phyloP scores from a whole-genome alignment of 2,888 invertebrate genomes.

The Agapostemon virescens region DNA sequence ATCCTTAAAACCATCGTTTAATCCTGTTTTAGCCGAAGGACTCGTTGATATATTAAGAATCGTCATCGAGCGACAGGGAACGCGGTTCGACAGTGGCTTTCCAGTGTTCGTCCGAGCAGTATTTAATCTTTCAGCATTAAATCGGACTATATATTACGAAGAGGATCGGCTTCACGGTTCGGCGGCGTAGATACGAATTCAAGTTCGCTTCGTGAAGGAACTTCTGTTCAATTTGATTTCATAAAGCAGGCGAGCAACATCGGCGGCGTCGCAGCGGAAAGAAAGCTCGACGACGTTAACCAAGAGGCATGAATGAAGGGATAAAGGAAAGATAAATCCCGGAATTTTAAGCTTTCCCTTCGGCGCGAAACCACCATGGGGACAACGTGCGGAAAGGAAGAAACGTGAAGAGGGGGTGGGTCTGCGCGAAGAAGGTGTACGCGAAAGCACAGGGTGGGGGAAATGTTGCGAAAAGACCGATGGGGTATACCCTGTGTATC shows the following conservation, averaged over 20 bases:
- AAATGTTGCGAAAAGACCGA: slow-evolving; percentile 29
- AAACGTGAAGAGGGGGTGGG: slow-evolving; percentile 4
- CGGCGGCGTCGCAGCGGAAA: background rate
- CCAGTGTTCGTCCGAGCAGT: background rate
- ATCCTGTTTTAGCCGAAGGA: background rate
- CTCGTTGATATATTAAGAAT: background rate
- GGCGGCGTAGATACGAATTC: background rate
- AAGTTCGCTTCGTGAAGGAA: background rate
- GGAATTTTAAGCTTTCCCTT: slow-evolving; percentile 54
- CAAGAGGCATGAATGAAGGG: slow-evolving; percentile 46
- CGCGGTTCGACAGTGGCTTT: background rate
- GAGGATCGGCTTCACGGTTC: background rate
- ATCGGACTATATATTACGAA: background rate
- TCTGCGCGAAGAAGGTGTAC: background rate
- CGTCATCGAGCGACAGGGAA: background rate
- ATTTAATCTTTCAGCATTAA: background rate
- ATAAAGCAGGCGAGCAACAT: slow-evolving; percentile 25
- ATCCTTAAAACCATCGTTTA: background rate
- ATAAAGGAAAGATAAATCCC: slow-evolving; percentile 63
- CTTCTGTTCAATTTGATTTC: slow-evolving; percentile 25
- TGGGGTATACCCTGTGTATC: slow-evolving; percentile 42
- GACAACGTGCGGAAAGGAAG: slow-evolving; percentile 27
- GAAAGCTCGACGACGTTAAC: slow-evolving; percentile 34
- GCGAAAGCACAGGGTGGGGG: slow-evolving; percentile 9
- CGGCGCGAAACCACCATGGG: slow-evolving; percentile 38